phyloP scores from a whole-genome alignment of 2,888 invertebrate species.

The Gastracanthus pulcherrimus region DNA sequence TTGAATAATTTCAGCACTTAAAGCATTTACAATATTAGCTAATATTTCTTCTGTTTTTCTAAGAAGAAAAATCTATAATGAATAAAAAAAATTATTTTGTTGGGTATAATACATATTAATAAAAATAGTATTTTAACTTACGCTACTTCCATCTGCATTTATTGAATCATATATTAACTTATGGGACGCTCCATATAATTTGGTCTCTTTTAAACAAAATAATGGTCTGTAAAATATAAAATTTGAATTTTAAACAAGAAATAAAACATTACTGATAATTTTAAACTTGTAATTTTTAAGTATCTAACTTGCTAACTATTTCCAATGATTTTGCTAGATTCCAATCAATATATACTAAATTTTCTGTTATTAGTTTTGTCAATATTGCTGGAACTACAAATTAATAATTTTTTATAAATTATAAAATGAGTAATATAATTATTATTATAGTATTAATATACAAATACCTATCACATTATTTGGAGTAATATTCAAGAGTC shows the following conservation, averaged over 20 bases:
- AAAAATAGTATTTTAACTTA: not conserved
- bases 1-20: not conserved
- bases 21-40: not conserved
- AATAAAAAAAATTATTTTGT: not conserved
- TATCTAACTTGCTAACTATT: conserved; percentile 1
- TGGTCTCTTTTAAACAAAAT: conserved; percentile 34
- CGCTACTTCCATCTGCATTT: not conserved
- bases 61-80: not conserved
- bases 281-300: no score
- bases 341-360: conserved; percentile 22
- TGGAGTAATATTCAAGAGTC: conserved; percentile 10
- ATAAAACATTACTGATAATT: not conserved
- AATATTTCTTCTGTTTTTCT: conserved; percentile 10
- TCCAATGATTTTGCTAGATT: conserved; percentile 8
- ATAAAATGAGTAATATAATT: not conserved
- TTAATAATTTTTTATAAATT: not conserved
- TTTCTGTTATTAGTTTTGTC: conserved; percentile 29
- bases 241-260: not conserved
- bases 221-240: not conserved
- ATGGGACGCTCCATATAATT: conserved; percentile 35
- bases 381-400: conserved; percentile 32
- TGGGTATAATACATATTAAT: not conserved
- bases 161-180: conserved; percentile 9
- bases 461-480: conserved; percentile 17
- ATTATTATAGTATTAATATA: not conserved